Evolutionary conservation across 2,113 vertebrate species (phyloP), one percentile per base, ranked within the genome.

Genomic region (Paradoxurus hermaphroditus): DNA sequence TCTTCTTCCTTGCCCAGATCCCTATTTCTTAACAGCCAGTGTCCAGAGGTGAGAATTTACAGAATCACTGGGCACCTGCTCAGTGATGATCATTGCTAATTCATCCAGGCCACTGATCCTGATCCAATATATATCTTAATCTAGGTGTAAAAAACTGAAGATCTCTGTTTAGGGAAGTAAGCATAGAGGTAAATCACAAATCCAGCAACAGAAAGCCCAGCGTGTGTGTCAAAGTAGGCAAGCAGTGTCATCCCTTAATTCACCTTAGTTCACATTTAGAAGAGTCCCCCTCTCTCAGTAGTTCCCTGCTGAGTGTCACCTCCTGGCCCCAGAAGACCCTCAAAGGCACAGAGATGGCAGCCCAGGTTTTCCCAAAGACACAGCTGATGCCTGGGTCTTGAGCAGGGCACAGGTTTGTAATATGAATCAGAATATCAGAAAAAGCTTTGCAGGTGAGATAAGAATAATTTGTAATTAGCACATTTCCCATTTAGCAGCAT

Each of bases 401-500:
- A 91, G 7, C n/a, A 25, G 63, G 49, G 29, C 41, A 68, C 16
- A 19, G 68, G 44, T 86, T 91, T 86, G 36, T 51, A 87, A 82
- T 51, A 51, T 13, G 49, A 75, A 86, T 97, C 77, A 53, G 46
- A 95, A 95, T 51, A 77, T 23, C 70, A 10, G 12, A 41, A 90
- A 95, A 93, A 90, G 56, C 86, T 94, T 94, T 81, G 65, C 56
- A 95, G 91, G 91, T 97, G 75, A 96, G 86, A 96, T 78, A 94
- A 97, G 75, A 95, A 68, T 78, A 87, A 95, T 93, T 93, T 97
- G 79, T 94, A 97, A 98, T 97, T 97, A 96, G 91, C 86, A 90
- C 83, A 94, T 95, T 67, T 81, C n/a, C 90, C 81, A 59, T 95
- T 85, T 93, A 46, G 84, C 56, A 77, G 68, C 18, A 62, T 88